Base-by-base conservation (phyloP, 2,797 vertebrate species). In the Phyllotis vaccarum region DNA sequence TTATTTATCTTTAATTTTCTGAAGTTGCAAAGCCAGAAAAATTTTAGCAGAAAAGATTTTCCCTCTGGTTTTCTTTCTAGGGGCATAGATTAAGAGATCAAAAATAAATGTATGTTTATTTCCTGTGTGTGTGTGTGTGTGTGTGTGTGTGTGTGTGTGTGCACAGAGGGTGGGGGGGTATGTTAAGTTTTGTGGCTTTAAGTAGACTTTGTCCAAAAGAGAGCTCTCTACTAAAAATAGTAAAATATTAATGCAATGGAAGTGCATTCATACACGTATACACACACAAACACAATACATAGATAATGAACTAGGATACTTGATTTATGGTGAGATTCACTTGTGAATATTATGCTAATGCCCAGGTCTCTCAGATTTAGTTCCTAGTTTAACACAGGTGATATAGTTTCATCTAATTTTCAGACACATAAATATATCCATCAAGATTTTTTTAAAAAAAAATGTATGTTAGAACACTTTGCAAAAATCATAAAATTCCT, bases 1-100 rank as follows among this genome's bases (percentile, higher is more conserved):
- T 78, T n/a, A 34, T 91, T 89, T 27, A 56, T 27, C 70, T 43
- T 93, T 85, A 52, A 78, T 92, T 81, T 95, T 52, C 58, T 70
- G 43, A n/a, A 58, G 56, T 80, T 54, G 8, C 11, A 58, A 1
- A n/a, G 17, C 2, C 27, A 94, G 24, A 46, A 64, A 93, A 95
- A n/a, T 46, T 88, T 49, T 62, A 37, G 8, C 34, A 34, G 54
- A 5, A n/a, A 49, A 75, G 21, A 5, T 64, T 76, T 93, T 92
- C 22, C 72, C 34, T 72, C 19, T 24, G 43, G 13, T 29, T 88
- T 49, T 82, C 16, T 88, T 94, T 94, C 60, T 90, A 75, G 19
- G 89, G 70, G 54, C n/a, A 29, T 80, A 60, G 2, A 11, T 60
- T 89, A 46, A 91, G 24, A 37, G 10, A 60, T 9, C 14, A 19